phyloP scores from a whole-genome alignment of 30 jellyfish, hydroid and myxozoan genomes.

The Turritopsis rubra region DNA sequence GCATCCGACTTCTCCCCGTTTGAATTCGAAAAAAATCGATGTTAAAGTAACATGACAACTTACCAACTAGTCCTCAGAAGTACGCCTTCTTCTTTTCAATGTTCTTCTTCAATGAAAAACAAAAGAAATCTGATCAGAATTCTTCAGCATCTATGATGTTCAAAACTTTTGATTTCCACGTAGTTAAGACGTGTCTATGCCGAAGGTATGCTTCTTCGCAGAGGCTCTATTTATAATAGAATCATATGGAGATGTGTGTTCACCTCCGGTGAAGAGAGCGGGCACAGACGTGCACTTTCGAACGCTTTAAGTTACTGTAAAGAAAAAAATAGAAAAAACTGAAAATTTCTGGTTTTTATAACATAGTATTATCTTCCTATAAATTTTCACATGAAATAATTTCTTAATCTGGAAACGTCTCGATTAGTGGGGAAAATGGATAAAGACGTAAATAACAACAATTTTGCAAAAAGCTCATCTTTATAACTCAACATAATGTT shows the following conservation, averaged over 20 bases:
- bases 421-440: no score
- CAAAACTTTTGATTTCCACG: neutral
- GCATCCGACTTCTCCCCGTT: neutral
- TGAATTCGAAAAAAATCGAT: neutral
- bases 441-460: no score
- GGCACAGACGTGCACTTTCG: neutral
- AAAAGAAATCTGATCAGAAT: neutral
- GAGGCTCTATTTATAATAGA: neutral
- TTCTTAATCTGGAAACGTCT: no score
- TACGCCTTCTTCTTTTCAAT: neutral
- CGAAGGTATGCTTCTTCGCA: neutral
- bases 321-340: no score
- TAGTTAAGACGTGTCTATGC: neutral
- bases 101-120: neutral
- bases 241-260: neutral
- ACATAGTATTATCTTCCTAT: no score
- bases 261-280: neutral
- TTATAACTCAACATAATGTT: no score
- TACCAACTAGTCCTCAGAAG: neutral
- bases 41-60: neutral
- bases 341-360: no score
- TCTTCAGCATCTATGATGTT: neutral
- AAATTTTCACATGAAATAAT: no score
- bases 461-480: no score
- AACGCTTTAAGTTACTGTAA: neutral